phyloP scores from a whole-genome alignment of 2,113 vertebrate genomes.

The Chlamydotis undulata region DNA sequence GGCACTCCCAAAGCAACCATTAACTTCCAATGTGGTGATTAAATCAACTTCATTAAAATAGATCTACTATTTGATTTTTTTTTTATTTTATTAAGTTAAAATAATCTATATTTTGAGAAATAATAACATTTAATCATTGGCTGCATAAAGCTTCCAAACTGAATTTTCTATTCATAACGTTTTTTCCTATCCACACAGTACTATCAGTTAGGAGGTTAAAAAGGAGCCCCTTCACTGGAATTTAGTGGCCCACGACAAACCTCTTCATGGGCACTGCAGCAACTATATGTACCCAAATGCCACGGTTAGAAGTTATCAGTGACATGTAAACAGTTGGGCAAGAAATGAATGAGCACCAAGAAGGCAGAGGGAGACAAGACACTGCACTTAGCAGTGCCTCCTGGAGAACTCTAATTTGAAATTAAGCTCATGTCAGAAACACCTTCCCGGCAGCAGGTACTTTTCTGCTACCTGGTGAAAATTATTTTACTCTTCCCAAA shows the following conservation, averaged over 20 bases:
- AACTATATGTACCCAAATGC: fast-evolving
- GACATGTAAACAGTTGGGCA: not conserved
- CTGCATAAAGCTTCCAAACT: not conserved
- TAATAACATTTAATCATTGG: not conserved
- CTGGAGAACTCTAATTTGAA: not conserved
- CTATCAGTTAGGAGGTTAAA: not conserved
- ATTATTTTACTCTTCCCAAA: not conserved
- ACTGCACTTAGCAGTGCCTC: not conserved
- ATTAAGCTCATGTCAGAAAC: not conserved
- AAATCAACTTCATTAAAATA: not conserved
- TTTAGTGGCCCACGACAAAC: not conserved
- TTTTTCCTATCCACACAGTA: not conserved
- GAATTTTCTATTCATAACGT: not conserved
- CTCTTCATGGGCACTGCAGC: not conserved
- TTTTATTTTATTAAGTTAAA: not conserved
- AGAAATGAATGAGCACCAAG: not conserved
- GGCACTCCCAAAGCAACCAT: not conserved
- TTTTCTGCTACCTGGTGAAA: not conserved
- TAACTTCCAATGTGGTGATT: not conserved
- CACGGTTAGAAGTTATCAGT: not conserved
- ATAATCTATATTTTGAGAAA: not conserved
- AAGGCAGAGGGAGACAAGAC: not conserved
- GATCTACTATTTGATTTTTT: not conserved
- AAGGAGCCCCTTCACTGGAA: not conserved
- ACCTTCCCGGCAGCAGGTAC: not conserved